These are phyloP conservation scores for Drosophila diplacantha DNA, from an alignment of 2,888 invertebrate genomes.

Conservation along the genomic window DNA sequence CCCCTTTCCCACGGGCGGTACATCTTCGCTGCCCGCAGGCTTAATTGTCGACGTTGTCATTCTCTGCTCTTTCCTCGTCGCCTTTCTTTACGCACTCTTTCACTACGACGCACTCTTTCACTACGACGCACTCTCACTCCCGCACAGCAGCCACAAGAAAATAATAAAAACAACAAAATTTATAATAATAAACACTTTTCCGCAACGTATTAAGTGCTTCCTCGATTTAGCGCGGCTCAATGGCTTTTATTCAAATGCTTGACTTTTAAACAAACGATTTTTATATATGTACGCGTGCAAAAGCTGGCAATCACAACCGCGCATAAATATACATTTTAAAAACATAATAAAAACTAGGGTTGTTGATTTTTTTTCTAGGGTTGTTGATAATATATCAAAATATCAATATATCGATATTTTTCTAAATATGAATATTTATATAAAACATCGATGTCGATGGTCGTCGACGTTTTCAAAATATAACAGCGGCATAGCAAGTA, in stretches of 20 bases:
- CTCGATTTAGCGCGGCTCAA: slow-evolving; percentile 1
- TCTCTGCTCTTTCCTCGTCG: slow-evolving; percentile 7
- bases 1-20: slow-evolving; percentile 9
- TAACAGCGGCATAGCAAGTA: too few relatives aligned
- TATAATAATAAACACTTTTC: slow-evolving; percentile 6
- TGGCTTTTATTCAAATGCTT: slow-evolving; percentile 4
- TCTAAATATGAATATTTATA: too few relatives aligned
- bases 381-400: too few relatives aligned
- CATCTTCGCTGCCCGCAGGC: slow-evolving; percentile 38
- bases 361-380: too few relatives aligned
- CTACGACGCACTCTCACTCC: slow-evolving; percentile 43
- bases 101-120: slow-evolving; percentile 19
- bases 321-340: slow-evolving; percentile 11
- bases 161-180: slow-evolving; percentile 13
- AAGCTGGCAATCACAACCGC: slow-evolving; percentile 8
- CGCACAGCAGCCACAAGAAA: slow-evolving; percentile 19
- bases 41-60: slow-evolving; percentile 73
- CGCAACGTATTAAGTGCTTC: neutral
- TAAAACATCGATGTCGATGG: too few relatives aligned
- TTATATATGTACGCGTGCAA: slow-evolving; percentile 7
- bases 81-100: slow-evolving; percentile 2
- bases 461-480: too few relatives aligned
- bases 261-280: neutral
- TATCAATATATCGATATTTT: too few relatives aligned
- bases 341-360: neutral